A percentile compares a stretch with the other conserved stretches of the same genome.
Evolutionary conservation across 2,888 invertebrate genomes (phyloP).

Genomic region (Endomychus coccineus): DNA sequence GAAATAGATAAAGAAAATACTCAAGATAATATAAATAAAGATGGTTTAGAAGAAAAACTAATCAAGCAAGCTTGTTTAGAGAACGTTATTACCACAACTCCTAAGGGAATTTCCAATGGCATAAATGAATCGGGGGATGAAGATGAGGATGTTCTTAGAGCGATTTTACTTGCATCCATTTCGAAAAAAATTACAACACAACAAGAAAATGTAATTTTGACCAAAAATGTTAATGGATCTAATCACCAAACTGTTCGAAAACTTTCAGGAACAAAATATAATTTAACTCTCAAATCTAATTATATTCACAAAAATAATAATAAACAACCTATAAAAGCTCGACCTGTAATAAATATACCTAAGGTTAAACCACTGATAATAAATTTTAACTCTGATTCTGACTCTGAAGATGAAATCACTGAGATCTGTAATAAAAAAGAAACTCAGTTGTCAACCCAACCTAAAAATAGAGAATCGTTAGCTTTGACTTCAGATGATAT

Average conservation of each 20-base stretch:
- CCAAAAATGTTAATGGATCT: background rate
- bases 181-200: constrained; percentile 48
- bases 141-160: constrained; percentile 55
- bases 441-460: constrained; percentile 6
- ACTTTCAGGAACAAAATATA: constrained; percentile 5
- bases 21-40: constrained; percentile 14
- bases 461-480: constrained; percentile 9
- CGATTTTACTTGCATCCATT: constrained; percentile 52
- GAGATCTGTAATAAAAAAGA: constrained; percentile 12
- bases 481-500: constrained; percentile 18
- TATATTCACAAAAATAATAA: constrained; percentile 13
- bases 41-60: constrained; percentile 4
- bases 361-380: constrained; percentile 40
- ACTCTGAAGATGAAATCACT: constrained; percentile 25
- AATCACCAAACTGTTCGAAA: constrained; percentile 2
- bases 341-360: constrained; percentile 16
- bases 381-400: constrained; percentile 38
- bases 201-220: constrained; percentile 4
- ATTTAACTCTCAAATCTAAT: background rate
- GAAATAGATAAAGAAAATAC: constrained; percentile 30
- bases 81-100: constrained; percentile 10
- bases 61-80: constrained; percentile 17
- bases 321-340: constrained; percentile 16
- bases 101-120: constrained; percentile 9
- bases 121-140: constrained; percentile 33